These are phyloP conservation scores for Lagorchestes hirsutus DNA, from an alignment of 2,797 vertebrate species.

Conservation along the genomic window DNA sequence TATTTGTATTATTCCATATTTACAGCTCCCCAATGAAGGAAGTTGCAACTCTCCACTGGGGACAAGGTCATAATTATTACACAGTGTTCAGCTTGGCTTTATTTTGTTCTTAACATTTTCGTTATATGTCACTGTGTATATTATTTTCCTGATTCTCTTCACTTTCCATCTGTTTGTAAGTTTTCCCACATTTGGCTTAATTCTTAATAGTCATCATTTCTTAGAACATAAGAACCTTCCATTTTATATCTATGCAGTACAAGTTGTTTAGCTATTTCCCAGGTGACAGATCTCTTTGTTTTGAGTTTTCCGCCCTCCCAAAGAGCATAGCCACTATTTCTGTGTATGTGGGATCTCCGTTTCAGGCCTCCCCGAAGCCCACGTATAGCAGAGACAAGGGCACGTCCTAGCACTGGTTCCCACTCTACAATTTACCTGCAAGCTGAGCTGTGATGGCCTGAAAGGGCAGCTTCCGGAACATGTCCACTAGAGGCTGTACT, in stretches of 20 bases:
- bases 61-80: neutral
- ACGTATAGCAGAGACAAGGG: neutral
- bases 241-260: neutral
- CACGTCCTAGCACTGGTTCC: neutral
- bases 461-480: constrained; percentile 94
- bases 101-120: neutral
- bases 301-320: neutral
- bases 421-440: constrained; percentile 87
- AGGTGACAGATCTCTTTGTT: neutral
- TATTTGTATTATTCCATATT: neutral
- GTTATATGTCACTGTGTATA: neutral
- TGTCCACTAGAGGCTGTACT: constrained; percentile 89
- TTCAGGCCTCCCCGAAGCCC: neutral
- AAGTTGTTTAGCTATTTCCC: neutral
- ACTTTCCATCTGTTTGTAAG: neutral
- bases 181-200: neutral
- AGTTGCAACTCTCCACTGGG: neutral
- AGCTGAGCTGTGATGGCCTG: constrained; percentile 94
- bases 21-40: neutral
- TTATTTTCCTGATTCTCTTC: neutral
- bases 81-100: neutral
- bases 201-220: neutral
- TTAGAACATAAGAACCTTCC: neutral
- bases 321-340: neutral
- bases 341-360: no score